phyloP scores from a whole-genome alignment of 2,113 vertebrate genomes.

The Dicrurus megarhynchus region DNA sequence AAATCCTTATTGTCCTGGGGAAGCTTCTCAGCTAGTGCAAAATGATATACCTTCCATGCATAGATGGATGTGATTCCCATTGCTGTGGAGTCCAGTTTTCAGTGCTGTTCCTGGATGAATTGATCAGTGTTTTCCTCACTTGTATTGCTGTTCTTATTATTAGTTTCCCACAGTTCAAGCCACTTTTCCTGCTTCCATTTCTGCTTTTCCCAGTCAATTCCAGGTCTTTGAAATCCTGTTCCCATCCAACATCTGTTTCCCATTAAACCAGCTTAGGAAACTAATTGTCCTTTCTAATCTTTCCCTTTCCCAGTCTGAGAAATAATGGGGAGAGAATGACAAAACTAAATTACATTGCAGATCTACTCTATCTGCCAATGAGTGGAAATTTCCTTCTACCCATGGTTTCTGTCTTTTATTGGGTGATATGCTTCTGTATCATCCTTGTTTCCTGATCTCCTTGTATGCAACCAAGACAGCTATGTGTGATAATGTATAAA shows the following conservation, averaged over 20 bases:
- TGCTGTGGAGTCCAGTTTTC: neutral
- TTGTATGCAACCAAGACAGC: neutral
- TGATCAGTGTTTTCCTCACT: neutral
- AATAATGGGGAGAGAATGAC: neutral
- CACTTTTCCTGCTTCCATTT: neutral
- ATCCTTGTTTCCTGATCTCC: neutral
- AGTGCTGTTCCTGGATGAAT: neutral
- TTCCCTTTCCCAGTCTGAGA: neutral
- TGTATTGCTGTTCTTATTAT: neutral
- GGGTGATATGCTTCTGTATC: neutral
- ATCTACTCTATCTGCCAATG: neutral
- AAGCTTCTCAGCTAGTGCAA: neutral
- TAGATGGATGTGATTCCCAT: neutral
- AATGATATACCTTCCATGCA: neutral
- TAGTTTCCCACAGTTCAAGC: neutral
- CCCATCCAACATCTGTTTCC: neutral
- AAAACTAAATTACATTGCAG: neutral
- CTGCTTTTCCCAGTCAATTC: neutral
- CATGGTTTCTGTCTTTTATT: neutral
- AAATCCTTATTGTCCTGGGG: neutral
- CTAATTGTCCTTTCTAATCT: neutral
- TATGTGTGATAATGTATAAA: neutral
- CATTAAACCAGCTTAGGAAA: neutral
- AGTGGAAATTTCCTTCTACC: neutral
- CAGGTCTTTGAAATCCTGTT: neutral